Base-by-base conservation (phyloP, 2,113 vertebrate species). In the Psophia crepitans region DNA sequence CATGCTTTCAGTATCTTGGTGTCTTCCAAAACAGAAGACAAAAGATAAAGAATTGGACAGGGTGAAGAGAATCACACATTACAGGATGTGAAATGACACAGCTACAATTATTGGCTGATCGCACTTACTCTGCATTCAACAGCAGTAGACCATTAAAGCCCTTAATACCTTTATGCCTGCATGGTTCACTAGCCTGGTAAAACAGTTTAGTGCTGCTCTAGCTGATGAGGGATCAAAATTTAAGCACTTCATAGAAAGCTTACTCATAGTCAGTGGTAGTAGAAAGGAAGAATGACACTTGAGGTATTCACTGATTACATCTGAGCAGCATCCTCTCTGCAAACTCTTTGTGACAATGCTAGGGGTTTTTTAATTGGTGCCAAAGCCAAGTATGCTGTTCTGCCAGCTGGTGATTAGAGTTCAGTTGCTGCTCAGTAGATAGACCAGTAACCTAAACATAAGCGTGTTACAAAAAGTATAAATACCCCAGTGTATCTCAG, bases 61-160 rank as follows among this genome's bases (percentile, higher is more conserved):
- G 7, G 74, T 33, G 39, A 71, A 87, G 77, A 89, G 81, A 96
- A 82, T 53, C 58, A 28, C 74, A 94, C 74, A 89, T 77, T 91
- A 71, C 61, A 94, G 87, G 69, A 87, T 80, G 82, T 57, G 75
- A 87, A 96, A 69, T 73, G 78, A 95, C 84, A 91, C 57, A 82
- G 91, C 91, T 79, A 79, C 91, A 94, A 89, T 94, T 92, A 93
- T 19, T 51, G 65, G 87, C 89, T 73, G 84, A 82, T 85, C 54
- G 27, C 58, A 83, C 93, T 73, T 27, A 27, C 68, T 81, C 81
- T 37, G 84, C 2, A 95, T 96, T 97, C 96, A 96, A 41, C 75
- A 76, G 93, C 96, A 96, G 82, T 10, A 97, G 96, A 97, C 96
- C 95, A 96, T 96, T 96, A 97, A 97, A 97, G 96, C 96, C 78